A percentile compares a stretch with the other conserved stretches of the same genome.
Conservation (phyloP, 35 echinoderm and acorn worm species). For the Heliocidaris erythrogramma region DNA sequence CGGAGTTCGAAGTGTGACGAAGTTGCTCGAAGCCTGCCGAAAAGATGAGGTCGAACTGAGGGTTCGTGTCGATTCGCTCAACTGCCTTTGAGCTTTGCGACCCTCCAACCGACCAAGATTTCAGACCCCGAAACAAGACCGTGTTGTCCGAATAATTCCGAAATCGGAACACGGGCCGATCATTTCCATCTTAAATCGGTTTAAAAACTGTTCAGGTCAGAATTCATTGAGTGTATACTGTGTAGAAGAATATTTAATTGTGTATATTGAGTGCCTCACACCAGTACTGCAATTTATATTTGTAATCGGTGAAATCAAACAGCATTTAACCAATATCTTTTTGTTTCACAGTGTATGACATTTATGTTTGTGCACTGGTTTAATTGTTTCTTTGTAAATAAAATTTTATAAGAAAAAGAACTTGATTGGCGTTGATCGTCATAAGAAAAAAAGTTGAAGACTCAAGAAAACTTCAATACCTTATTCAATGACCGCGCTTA, state of each 20-base stretch:
- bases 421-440: neutral
- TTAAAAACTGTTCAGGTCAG: neutral
- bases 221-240: neutral
- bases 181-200: neutral
- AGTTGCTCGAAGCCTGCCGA: slow-evolving; percentile 2
- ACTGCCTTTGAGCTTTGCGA: neutral
- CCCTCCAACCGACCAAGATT: neutral
- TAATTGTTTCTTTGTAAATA: slow-evolving; percentile 13
- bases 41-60: neutral
- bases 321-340: slow-evolving; percentile 15
- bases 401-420: neutral
- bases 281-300: slow-evolving; percentile 43
- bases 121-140: neutral
- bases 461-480: neutral
- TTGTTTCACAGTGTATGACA: slow-evolving; percentile 8
- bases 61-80: neutral
- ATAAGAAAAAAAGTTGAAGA: neutral
- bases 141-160: neutral
- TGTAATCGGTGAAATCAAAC: neutral
- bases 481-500: neutral
- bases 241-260: neutral
- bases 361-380: neutral
- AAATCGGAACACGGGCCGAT: neutral
- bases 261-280: slow-evolving; percentile 24
- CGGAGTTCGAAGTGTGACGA: neutral